A percentile compares a stretch with the other conserved stretches of the same genome.
Evolutionary conservation across 2,888 invertebrate species (phyloP).

Genomic region (Phortica magna): DNA sequence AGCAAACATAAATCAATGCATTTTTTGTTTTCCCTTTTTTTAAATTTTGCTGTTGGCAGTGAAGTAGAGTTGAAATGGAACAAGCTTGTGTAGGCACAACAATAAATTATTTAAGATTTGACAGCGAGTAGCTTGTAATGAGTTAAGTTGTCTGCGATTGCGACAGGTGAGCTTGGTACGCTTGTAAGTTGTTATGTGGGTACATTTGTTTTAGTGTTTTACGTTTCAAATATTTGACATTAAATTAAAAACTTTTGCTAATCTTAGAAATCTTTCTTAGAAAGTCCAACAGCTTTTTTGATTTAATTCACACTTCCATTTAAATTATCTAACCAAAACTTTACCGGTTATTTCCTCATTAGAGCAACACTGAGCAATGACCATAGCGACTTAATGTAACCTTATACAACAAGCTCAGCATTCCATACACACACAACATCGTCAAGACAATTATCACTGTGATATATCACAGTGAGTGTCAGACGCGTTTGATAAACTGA

Average conservation of each 20-base stretch:
- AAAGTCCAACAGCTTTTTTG: no score
- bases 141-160: conserved; percentile 32
- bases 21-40: conserved; percentile 1
- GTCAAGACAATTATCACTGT: conserved; percentile 15
- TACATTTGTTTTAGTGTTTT: not conserved
- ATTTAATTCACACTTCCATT: no score
- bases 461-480: conserved; percentile 21
- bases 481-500: not conserved
- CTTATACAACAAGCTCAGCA: not conserved
- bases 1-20: conserved; percentile 62
- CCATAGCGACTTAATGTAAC: conserved; percentile 8
- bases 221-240: not conserved
- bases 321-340: no score
- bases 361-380: not conserved
- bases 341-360: no score
- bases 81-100: conserved; percentile 45
- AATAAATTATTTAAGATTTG: conserved; percentile 68
- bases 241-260: not conserved
- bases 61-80: conserved; percentile 24
- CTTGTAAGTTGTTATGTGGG: not conserved
- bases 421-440: not conserved
- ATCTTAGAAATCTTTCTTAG: not conserved
- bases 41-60: not conserved
- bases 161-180: conserved; percentile 19
- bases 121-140: conserved; percentile 59